These are phyloP conservation scores for Pogoniulus pusillus DNA, from an alignment of 2,797 vertebrate genomes.

Conservation along the genomic window DNA sequence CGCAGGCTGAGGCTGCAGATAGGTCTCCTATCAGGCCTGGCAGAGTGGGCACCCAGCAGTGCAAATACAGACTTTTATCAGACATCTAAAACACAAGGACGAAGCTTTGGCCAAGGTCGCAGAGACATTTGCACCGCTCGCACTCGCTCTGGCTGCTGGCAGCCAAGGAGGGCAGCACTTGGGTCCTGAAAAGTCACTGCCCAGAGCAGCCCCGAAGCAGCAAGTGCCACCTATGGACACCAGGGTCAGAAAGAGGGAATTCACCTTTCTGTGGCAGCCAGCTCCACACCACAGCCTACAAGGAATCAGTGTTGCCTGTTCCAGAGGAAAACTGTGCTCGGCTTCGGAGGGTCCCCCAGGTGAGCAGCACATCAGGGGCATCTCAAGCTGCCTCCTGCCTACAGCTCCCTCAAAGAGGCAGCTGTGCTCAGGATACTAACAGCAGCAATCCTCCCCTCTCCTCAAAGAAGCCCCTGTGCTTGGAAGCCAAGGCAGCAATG, in stretches of 20 bases:
- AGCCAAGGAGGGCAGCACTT: not conserved
- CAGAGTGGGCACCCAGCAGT: conserved; percentile 79
- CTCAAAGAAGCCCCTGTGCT: fast-evolving
- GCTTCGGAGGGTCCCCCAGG: not conserved
- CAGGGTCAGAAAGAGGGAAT: not conserved
- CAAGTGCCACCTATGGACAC: not conserved
- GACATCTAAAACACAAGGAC: conserved; percentile 60
- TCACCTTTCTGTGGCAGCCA: not conserved
- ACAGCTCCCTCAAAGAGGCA: not conserved
- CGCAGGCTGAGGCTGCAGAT: conserved; percentile 71
- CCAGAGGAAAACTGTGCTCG: not conserved
- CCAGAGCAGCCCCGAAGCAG: not conserved
- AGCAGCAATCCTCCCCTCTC: too few species aligned
- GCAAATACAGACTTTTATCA: conserved; percentile 80
- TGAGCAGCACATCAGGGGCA: not conserved
- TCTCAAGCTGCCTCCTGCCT: not conserved
- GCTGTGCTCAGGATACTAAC: not conserved
- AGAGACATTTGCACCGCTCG: not conserved
- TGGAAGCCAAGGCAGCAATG: not conserved
- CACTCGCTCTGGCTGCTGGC: not conserved
- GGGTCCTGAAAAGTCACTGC: not conserved
- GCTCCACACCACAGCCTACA: not conserved
- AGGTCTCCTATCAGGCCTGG: conserved; percentile 60
- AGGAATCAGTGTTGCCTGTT: not conserved
- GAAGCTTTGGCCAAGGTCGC: conserved; percentile 81